phyloP scores from a whole-genome alignment of 2,888 invertebrate genomes.

The Tetragnatha montana region DNA sequence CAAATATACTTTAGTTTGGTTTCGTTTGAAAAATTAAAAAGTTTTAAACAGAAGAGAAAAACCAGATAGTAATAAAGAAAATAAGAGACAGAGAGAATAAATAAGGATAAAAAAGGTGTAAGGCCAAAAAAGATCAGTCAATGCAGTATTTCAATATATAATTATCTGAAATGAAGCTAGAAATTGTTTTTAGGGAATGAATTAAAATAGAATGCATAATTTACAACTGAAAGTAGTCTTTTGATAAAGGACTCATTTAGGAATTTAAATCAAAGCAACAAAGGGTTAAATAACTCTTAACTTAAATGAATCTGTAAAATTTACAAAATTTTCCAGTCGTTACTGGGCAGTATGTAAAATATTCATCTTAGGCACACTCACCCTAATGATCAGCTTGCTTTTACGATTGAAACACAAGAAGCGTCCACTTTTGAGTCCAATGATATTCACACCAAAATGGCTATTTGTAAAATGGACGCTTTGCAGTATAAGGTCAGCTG shows the following conservation, averaged over 20 bases:
- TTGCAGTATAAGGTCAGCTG: conserved; percentile 59
- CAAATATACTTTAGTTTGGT: too few relatives aligned
- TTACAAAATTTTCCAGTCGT: not conserved
- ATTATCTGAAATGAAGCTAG: too few relatives aligned
- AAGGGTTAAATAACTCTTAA: not conserved
- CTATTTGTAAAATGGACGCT: conserved; percentile 26
- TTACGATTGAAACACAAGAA: conserved; percentile 66
- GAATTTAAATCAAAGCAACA: not conserved
- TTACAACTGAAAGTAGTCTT: too few relatives aligned
- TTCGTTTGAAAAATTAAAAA: too few relatives aligned
- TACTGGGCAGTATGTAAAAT: not conserved
- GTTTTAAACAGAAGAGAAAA: too few relatives aligned
- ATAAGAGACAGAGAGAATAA: too few relatives aligned
- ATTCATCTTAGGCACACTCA: conserved; percentile 45
- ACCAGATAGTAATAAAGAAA: too few relatives aligned
- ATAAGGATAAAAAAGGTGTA: too few relatives aligned
- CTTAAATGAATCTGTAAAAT: not conserved
- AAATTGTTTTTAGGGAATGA: too few relatives aligned
- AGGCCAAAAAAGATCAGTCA: too few relatives aligned
- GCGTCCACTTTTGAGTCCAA: conserved; percentile 24
- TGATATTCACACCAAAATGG: conserved; percentile 48
- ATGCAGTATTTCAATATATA: too few relatives aligned
- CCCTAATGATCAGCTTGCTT: conserved; percentile 63
- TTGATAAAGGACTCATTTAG: not conserved
- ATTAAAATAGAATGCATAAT: too few relatives aligned